phyloP scores from a whole-genome alignment of 2,797 vertebrate genomes.

The Phalanger gymnotis region DNA sequence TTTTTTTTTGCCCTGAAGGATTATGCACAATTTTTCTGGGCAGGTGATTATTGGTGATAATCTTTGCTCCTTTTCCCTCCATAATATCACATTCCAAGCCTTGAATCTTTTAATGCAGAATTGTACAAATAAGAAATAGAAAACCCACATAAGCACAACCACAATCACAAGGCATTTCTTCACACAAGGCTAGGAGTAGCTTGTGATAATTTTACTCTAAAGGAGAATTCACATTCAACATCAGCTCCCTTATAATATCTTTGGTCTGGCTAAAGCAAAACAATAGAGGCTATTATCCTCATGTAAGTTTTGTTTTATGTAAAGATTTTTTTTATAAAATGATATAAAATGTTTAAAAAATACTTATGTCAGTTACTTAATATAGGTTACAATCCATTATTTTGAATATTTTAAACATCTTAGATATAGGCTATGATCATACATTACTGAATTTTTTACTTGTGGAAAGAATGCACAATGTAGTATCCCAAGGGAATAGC shows the following conservation, averaged over 20 bases:
- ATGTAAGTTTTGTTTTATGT: not conserved
- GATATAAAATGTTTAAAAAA: not conserved
- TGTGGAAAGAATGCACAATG: not conserved
- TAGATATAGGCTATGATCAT: not conserved
- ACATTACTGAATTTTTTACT: not conserved
- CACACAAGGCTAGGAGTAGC: not conserved
- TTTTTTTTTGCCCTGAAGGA: no score
- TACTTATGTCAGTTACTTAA: not conserved
- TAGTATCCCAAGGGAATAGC: not conserved
- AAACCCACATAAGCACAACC: not conserved
- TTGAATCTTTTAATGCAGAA: no score
- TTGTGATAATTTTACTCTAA: not conserved
- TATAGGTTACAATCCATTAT: not conserved
- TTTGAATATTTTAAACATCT: slow-evolving; percentile 3
- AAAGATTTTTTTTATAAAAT: not conserved
- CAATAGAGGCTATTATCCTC: not conserved
- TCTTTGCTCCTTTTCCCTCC: no score
- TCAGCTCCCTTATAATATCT: not conserved
- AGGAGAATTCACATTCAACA: not conserved
- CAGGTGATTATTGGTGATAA: no score
- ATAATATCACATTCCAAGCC: no score
- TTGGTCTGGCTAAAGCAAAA: not conserved
- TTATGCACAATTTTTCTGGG: no score
- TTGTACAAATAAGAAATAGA: not conserved
- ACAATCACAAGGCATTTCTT: not conserved